A percentile compares a stretch with the other conserved stretches of the same genome.
phyloP scores from a whole-genome alignment of 2,113 vertebrate species.

The Conger conger region DNA sequence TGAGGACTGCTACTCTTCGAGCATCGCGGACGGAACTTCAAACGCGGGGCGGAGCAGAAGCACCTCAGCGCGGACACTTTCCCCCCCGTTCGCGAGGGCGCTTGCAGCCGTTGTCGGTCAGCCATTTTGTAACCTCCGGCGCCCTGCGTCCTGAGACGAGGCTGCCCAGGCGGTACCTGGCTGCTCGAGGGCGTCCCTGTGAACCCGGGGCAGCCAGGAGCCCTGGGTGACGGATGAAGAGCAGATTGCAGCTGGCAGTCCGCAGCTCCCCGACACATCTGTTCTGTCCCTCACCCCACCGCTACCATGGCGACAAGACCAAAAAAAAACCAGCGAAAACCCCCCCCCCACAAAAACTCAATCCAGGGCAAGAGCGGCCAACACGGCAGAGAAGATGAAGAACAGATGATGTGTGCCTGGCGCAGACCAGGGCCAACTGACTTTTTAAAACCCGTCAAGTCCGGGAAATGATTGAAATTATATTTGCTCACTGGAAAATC shows the following conservation, averaged over 20 bases:
- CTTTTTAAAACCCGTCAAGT: no score
- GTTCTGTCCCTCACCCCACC: no score
- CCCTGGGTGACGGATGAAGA: no score
- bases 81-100: not conserved
- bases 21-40: not conserved
- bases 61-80: not conserved
- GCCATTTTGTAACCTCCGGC: not conserved
- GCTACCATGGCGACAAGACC: not conserved
- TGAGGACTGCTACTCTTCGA: not conserved
- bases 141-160: not conserved
- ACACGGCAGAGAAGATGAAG: no score
- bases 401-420: no score
- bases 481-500: no score
- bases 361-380: not conserved
- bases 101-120: not conserved
- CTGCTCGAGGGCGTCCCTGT: not conserved
- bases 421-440: no score
- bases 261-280: no score
- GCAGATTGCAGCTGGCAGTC: not conserved
- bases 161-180: not conserved
- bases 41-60: not conserved
- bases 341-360: no score
- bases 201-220: not conserved
- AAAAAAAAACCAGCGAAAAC: not conserved
- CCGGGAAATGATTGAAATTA: no score